phyloP scores from a whole-genome alignment of 92 coral and sea anemone genomes.

The Porites lobata region DNA sequence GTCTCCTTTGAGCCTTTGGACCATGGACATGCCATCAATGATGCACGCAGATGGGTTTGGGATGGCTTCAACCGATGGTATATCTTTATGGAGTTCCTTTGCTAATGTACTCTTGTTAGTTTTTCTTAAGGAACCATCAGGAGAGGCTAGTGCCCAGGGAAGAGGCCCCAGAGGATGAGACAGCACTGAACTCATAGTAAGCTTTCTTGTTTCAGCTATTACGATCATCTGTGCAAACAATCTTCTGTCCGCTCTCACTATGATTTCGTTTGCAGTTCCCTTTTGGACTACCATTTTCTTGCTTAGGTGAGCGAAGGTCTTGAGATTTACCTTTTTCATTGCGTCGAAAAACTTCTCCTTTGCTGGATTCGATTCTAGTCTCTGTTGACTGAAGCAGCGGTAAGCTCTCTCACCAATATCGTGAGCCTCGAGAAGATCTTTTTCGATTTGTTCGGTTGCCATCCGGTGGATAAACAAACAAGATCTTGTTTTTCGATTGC shows the following conservation, averaged over 20 bases:
- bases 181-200: constrained; percentile 49
- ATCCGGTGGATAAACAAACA: constrained; percentile 58
- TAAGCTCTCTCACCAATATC: constrained; percentile 60
- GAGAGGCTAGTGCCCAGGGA: constrained; percentile 50
- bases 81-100: constrained; percentile 59
- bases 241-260: constrained; percentile 28
- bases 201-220: constrained; percentile 56
- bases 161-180: constrained; percentile 50
- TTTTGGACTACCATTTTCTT: constrained; percentile 45
- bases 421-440: constrained; percentile 24
- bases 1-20: constrained; percentile 61
- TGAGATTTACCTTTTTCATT: constrained; percentile 49
- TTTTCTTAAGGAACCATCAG: constrained; percentile 45
- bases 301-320: constrained; percentile 52
- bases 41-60: constrained; percentile 59
- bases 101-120: constrained; percentile 42
- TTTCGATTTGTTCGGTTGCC: constrained; percentile 44
- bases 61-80: constrained; percentile 34
- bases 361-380: constrained; percentile 56
- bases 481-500: constrained; percentile 23
- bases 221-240: constrained; percentile 47
- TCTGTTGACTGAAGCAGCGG: constrained; percentile 48
- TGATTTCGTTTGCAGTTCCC: constrained; percentile 11
- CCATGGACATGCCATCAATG: constrained; percentile 59
- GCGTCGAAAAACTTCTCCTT: constrained; percentile 49